Evolutionary conservation across 2,113 vertebrate genomes (phyloP).

Genomic region (Rhynchomys soricoides): DNA sequence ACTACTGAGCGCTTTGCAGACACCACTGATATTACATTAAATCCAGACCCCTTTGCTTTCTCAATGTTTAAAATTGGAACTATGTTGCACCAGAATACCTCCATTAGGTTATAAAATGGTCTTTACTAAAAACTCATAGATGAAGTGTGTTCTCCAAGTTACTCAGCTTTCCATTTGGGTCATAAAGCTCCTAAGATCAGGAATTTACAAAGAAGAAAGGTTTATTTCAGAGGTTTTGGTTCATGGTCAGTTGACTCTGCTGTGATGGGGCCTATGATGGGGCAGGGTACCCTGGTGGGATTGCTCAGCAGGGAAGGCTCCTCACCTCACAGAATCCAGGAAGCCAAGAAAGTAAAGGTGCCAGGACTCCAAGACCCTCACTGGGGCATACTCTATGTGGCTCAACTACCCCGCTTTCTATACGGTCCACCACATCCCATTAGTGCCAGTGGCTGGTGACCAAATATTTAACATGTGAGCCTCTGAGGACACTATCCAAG

Average conservation of each 20-base stretch:
- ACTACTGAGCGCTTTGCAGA: not conserved
- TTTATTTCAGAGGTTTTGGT: not conserved
- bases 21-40: not conserved
- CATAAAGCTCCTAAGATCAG: not conserved
- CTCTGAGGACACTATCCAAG: not conserved
- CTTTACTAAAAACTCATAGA: not conserved
- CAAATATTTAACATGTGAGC: not conserved
- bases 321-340: not conserved
- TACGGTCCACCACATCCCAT: not conserved
- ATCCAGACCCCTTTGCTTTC: constrained; percentile 18
- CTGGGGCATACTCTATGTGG: not conserved
- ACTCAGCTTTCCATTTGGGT: not conserved
- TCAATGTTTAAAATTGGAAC: constrained; percentile 42
- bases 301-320: not conserved
- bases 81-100: not conserved
- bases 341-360: not conserved
- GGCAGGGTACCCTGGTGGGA: too few relatives aligned
- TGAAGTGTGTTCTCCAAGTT: not conserved
- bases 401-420: too few relatives aligned
- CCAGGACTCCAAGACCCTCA: not conserved
- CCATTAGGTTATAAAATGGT: not conserved
- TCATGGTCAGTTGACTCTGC: not conserved
- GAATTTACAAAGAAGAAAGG: not conserved
- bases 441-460: too few relatives aligned
- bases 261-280: not conserved